Evolutionary conservation across 2,113 vertebrate genomes (phyloP).

Genomic region (Cinclus cinclus): DNA sequence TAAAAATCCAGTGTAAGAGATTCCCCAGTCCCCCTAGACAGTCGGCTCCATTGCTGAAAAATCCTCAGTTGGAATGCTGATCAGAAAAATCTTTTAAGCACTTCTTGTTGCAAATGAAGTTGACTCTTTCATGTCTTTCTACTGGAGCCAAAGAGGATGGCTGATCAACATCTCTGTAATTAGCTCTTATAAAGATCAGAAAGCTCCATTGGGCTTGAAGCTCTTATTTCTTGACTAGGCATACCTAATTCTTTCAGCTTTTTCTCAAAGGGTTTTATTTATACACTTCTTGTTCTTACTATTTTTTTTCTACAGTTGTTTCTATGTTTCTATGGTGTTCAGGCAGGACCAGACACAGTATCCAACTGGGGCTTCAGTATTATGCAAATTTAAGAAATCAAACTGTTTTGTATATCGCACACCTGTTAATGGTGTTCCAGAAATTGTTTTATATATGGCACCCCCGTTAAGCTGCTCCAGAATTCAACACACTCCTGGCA

Average conservation of each 20-base stretch:
- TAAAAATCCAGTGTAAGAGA: neutral
- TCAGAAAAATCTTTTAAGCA: neutral
- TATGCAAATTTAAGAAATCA: neutral
- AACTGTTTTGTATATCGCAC: neutral
- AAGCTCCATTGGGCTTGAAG: neutral
- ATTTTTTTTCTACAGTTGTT: neutral
- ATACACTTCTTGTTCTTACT: neutral
- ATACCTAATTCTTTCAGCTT: constrained; percentile 13
- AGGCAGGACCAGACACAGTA: neutral
- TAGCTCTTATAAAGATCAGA: neutral
- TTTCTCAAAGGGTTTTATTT: neutral
- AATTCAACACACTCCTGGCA: neutral
- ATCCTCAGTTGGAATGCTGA: neutral
- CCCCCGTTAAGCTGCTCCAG: neutral
- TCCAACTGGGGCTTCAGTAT: neutral
- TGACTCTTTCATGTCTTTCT: neutral
- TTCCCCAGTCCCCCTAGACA: neutral
- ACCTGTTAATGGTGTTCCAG: neutral
- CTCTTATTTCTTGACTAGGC: constrained; percentile 8
- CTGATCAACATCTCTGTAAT: neutral
- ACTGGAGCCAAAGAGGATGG: neutral
- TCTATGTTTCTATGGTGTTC: neutral
- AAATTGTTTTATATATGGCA: neutral
- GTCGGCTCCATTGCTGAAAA: neutral
- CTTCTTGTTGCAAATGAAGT: neutral